Conservation (phyloP, 2,797 vertebrate genomes). For the Tragopan temminckii region DNA sequence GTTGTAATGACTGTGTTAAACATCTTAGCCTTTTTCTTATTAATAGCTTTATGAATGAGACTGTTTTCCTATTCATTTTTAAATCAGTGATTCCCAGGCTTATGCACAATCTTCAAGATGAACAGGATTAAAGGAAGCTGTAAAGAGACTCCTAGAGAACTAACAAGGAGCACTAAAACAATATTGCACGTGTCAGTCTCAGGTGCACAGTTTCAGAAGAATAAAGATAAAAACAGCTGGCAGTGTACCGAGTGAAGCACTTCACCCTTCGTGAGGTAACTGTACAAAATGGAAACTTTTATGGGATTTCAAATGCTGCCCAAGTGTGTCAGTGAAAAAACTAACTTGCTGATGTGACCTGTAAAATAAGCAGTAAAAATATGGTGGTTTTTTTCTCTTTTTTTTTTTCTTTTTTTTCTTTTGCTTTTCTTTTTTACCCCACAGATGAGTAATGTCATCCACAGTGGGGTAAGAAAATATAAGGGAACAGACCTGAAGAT, state of each 20-base stretch:
- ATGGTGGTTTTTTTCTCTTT: fast-evolving
- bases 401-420: neutral
- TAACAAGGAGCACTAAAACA: neutral
- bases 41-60: neutral
- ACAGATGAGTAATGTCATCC: neutral
- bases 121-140: neutral
- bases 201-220: neutral
- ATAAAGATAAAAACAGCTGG: neutral
- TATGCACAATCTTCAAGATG: neutral
- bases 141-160: neutral
- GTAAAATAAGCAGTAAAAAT: neutral
- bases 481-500: neutral
- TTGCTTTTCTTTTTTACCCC: neutral
- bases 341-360: neutral
- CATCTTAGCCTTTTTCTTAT: neutral
- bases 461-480: neutral
- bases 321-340: neutral
- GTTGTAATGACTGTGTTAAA: neutral
- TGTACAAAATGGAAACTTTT: neutral
- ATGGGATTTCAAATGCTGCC: neutral
- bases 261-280: neutral
- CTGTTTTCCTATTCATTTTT: neutral
- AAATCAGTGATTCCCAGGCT: neutral
- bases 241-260: neutral
- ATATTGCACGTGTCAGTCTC: neutral